Percentiles rank a stretch among this genome's conserved stretches.
phyloP scores from a whole-genome alignment of 2,888 invertebrate genomes.

The Himalopsyche anomala region DNA sequence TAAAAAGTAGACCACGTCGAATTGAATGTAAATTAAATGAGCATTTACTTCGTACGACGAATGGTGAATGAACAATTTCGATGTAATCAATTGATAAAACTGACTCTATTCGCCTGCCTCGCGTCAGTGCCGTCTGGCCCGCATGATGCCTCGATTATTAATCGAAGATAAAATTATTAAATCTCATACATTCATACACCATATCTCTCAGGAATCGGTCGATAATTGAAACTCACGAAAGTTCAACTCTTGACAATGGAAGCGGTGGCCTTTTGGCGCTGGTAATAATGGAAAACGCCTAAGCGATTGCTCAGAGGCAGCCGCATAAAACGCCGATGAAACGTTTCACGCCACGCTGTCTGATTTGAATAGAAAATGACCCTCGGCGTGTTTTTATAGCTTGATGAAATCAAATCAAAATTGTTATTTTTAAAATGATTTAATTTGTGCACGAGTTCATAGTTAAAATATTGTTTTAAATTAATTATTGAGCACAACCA shows the following conservation, averaged over 20 bases:
- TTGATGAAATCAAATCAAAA: conserved; percentile 9
- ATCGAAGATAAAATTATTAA: conserved; percentile 53
- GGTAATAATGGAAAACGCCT: conserved; percentile 20
- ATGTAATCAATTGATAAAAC: conserved; percentile 41
- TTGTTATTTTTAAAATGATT: not conserved
- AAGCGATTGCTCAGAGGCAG: not conserved
- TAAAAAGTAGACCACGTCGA: too few species aligned
- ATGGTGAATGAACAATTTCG: conserved; percentile 7
- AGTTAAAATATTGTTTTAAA: too few species aligned
- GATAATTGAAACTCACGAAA: conserved; percentile 54
- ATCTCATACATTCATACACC: conserved; percentile 24
- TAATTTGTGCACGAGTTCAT: too few species aligned
- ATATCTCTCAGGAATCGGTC: conserved; percentile 50
- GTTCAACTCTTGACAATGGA: conserved; percentile 21
- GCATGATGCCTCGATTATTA: conserved; percentile 48
- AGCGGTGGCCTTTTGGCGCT: not conserved
- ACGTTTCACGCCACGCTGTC: not conserved
- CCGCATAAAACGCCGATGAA: not conserved
- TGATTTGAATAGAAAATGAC: conserved; percentile 37
- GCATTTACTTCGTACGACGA: not conserved
- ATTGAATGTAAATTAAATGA: too few species aligned
- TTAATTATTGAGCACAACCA: too few species aligned
- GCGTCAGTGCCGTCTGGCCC: conserved; percentile 19
- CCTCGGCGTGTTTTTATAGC: conserved; percentile 13
- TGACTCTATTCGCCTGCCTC: not conserved